Evolutionary conservation across 2,797 vertebrate species (phyloP).

Genomic region (Ptychadena robeensis): DNA sequence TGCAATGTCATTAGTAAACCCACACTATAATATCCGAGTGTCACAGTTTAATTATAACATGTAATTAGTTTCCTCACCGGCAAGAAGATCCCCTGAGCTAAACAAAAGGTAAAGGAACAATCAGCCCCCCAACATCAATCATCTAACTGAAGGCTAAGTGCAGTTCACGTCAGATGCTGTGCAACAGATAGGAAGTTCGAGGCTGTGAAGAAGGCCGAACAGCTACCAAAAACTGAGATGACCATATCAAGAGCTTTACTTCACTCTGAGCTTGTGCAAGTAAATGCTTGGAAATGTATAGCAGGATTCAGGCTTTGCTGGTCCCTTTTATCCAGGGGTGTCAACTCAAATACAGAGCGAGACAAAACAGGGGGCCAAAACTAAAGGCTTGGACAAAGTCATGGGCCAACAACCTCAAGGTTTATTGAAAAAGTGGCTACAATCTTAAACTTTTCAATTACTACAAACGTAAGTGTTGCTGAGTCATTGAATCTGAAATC

Average conservation of each 20-base stretch:
- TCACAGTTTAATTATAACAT: conserved; percentile 98
- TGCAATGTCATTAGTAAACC: conserved; percentile 89
- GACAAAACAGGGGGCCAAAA: no score
- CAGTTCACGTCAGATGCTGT: conserved; percentile 4
- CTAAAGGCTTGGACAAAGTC: no score
- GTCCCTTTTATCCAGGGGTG: no score
- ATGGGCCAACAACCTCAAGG: no score
- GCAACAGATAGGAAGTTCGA: conserved; percentile 9
- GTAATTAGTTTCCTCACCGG: conserved; percentile 98
- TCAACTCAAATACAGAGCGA: no score
- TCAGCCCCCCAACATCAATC: conserved; percentile 81
- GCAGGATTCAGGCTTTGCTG: no score
- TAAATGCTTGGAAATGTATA: no score
- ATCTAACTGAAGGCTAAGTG: conserved; percentile 65
- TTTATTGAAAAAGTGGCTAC: no score
- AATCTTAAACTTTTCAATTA: no score
- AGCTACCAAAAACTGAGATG: not conserved
- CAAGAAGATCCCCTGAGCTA: conserved; percentile 86
- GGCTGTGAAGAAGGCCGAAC: not conserved
- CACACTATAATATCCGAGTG: conserved; percentile 82
- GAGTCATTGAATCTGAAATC: no score
- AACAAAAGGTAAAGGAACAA: conserved; percentile 84
- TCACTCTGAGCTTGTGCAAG: not conserved
- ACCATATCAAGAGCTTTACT: not conserved
- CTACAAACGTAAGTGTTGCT: no score